Evolutionary conservation across 2,113 vertebrate species (phyloP).

Genomic region (Rhipidura dahli): DNA sequence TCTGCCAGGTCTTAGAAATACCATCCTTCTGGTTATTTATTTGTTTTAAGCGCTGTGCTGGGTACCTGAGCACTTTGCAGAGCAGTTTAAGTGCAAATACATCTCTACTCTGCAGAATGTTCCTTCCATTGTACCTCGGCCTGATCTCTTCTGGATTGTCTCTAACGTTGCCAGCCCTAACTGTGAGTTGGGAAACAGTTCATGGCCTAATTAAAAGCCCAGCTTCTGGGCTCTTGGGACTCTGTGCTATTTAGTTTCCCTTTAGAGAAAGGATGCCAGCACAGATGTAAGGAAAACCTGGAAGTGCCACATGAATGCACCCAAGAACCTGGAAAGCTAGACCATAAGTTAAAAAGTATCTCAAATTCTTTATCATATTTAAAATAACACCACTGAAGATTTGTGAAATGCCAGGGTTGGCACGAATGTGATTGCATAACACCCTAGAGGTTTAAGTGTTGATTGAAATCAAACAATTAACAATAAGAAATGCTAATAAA

Average conservation of each 20-base stretch:
- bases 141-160: background rate
- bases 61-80: background rate
- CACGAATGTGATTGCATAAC: background rate
- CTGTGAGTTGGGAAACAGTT: background rate
- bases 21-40: slow-evolving; percentile 2
- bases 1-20: background rate
- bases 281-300: background rate
- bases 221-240: background rate
- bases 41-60: background rate
- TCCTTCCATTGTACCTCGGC: background rate
- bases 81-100: background rate
- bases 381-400: background rate
- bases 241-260: background rate
- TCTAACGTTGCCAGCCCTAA: background rate
- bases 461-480: slow-evolving; percentile 8
- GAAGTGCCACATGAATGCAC: background rate
- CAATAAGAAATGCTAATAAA: background rate
- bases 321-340: background rate
- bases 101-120: background rate
- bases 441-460: background rate
- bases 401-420: background rate
- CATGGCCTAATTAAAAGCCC: background rate
- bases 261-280: background rate
- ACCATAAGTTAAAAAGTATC: background rate
- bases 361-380: background rate